Conservation (phyloP, 2,888 invertebrate genomes). For the Eupithecia subumbrata region DNA sequence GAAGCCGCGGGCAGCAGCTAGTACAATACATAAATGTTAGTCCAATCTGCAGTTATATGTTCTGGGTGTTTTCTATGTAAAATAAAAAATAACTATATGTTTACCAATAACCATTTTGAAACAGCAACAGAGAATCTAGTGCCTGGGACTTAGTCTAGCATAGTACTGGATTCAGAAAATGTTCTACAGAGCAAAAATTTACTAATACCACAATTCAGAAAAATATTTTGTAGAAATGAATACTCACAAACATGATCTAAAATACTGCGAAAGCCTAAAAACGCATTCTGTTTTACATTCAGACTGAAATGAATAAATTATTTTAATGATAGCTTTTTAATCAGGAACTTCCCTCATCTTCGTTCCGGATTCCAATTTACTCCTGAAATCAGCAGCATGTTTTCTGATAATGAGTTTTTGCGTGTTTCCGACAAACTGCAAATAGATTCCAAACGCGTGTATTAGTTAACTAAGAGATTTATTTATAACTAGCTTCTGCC, state of each 20-base stretch:
- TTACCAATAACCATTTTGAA: not conserved
- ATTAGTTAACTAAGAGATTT: not conserved
- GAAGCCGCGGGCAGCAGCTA: too few species aligned
- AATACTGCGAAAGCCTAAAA: not conserved
- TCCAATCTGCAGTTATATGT: too few species aligned
- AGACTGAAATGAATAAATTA: slow-evolving; percentile 16
- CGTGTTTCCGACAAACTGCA: slow-evolving; percentile 2
- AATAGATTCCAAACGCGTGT: slow-evolving; percentile 5
- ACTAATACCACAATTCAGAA: not conserved
- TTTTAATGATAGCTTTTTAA: slow-evolving; percentile 15
- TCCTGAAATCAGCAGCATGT: slow-evolving; percentile 7
- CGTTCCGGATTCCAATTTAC: slow-evolving; percentile 6
- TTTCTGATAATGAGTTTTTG: slow-evolving; percentile 3
- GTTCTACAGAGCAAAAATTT: not conserved
- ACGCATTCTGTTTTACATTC: slow-evolving; percentile 8
- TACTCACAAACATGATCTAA: not conserved
- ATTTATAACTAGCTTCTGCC: not conserved
- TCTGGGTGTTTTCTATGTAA: too few species aligned
- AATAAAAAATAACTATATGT: too few species aligned
- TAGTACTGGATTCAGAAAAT: not conserved
- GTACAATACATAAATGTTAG: too few species aligned
- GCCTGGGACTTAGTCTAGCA: not conserved
- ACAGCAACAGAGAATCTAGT: not conserved
- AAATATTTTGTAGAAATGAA: not conserved
- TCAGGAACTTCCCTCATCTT: not conserved